These are phyloP conservation scores for Athalia cordata DNA, from an alignment of 2,888 invertebrate genomes.

Conservation along the genomic window DNA sequence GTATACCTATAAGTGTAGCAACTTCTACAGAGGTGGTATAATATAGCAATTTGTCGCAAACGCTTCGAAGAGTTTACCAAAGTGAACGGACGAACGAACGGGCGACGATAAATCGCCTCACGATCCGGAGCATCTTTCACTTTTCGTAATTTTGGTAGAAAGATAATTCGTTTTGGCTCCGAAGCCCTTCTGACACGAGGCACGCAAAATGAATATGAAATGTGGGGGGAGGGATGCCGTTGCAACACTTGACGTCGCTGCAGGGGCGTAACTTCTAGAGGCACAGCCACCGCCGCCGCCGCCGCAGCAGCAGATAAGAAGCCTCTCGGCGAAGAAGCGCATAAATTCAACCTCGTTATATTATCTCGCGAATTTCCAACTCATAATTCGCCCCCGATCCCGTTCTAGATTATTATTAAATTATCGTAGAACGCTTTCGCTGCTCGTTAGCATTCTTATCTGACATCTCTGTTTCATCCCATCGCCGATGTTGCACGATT, in stretches of 20 bases:
- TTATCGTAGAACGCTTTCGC: slow-evolving; percentile 45
- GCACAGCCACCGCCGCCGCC: not conserved
- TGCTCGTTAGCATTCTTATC: slow-evolving; percentile 48
- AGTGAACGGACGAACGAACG: slow-evolving; percentile 13
- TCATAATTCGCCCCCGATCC: slow-evolving; percentile 42
- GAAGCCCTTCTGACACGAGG: slow-evolving; percentile 19
- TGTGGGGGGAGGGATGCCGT: slow-evolving; percentile 25
- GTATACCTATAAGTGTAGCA: not conserved
- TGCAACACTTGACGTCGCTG: slow-evolving; percentile 41
- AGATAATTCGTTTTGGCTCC: slow-evolving; percentile 35
- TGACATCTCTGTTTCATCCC: slow-evolving; percentile 43
- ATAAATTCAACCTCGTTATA: slow-evolving; percentile 41
- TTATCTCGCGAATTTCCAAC: slow-evolving; percentile 43
- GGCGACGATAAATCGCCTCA: slow-evolving; percentile 31
- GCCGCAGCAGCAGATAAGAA: slow-evolving; percentile 15
- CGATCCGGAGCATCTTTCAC: slow-evolving; percentile 39
- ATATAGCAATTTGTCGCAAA: slow-evolving; percentile 33
- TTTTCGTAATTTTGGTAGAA: slow-evolving; percentile 38
- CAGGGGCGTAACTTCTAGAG: slow-evolving; percentile 39
- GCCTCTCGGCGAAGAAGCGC: slow-evolving; percentile 30
- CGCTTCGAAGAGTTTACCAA: slow-evolving; percentile 23
- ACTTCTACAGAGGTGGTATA: not conserved
- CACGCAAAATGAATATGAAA: slow-evolving; percentile 43
- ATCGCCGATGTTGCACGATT: slow-evolving; percentile 7
- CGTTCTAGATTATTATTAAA: slow-evolving; percentile 46